phyloP scores from a whole-genome alignment of 2,888 invertebrate species.

The Terebella lapidaria region DNA sequence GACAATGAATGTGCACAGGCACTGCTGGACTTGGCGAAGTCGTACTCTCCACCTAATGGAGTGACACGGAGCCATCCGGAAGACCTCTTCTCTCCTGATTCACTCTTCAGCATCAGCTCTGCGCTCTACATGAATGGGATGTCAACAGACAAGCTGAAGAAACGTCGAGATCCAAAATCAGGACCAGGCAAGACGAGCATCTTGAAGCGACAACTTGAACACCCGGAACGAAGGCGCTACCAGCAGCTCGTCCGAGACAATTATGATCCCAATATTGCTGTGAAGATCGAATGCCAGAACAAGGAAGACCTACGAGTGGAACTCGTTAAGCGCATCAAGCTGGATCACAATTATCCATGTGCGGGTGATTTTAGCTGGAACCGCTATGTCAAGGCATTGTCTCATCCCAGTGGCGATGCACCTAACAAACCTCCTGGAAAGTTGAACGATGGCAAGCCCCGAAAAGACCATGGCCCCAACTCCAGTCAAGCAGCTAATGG shows the following conservation, averaged over 20 bases:
- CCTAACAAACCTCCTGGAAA: background rate
- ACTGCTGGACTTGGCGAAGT: conserved; percentile 18
- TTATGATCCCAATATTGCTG: background rate
- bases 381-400: background rate
- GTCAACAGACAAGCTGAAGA: background rate
- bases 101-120: background rate
- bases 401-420: background rate
- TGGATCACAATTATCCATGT: conserved; percentile 17
- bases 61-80: no score
- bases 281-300: background rate
- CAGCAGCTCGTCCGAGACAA: background rate
- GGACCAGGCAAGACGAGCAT: conserved; percentile 3
- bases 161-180: background rate
- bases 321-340: conserved; percentile 11
- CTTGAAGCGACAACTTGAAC: conserved; percentile 13
- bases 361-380: background rate
- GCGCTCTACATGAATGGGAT: background rate
- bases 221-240: background rate
- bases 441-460: background rate
- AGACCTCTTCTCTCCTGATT: background rate
- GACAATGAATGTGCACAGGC: conserved; percentile 22
- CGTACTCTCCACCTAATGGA: conserved; percentile 2
- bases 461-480: background rate
- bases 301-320: conserved; percentile 6
- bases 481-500: background rate